A percentile compares a stretch with the other conserved stretches of the same genome.
Evolutionary conservation across 2,113 vertebrate genomes (phyloP).

Genomic region (Plestiodon gilberti): DNA sequence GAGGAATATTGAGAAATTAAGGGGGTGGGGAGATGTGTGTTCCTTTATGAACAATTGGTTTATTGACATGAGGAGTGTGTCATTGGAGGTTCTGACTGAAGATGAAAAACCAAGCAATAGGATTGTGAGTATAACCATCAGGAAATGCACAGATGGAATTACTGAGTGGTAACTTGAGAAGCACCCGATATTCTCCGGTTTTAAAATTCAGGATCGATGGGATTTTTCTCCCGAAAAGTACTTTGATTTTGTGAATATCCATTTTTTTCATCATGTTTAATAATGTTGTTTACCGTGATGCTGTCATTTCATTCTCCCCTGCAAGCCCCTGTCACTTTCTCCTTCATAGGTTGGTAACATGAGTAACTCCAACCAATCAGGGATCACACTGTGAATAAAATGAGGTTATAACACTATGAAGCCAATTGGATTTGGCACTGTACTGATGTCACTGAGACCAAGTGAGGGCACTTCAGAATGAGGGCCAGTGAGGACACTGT

Average conservation of each 20-base stretch:
- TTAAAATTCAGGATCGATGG: background rate
- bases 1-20: slow-evolving; percentile 16
- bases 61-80: background rate
- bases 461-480: background rate
- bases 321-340: background rate
- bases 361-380: background rate
- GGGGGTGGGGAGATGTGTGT: background rate
- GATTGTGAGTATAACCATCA: background rate
- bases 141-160: background rate
- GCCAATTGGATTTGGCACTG: background rate
- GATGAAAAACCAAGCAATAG: background rate
- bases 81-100: background rate
- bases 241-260: background rate
- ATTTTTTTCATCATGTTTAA: background rate
- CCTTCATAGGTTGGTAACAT: background rate
- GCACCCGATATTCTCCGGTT: background rate
- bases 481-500: background rate
- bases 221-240: background rate
- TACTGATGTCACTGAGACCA: background rate
- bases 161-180: background rate
- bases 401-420: background rate
- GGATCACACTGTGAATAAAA: background rate
- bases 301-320: background rate
- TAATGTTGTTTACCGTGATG: background rate
- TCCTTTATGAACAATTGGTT: slow-evolving; percentile 17